Conservation (phyloP, 2,888 invertebrate species). For the Agonopterix subpropinquella region DNA sequence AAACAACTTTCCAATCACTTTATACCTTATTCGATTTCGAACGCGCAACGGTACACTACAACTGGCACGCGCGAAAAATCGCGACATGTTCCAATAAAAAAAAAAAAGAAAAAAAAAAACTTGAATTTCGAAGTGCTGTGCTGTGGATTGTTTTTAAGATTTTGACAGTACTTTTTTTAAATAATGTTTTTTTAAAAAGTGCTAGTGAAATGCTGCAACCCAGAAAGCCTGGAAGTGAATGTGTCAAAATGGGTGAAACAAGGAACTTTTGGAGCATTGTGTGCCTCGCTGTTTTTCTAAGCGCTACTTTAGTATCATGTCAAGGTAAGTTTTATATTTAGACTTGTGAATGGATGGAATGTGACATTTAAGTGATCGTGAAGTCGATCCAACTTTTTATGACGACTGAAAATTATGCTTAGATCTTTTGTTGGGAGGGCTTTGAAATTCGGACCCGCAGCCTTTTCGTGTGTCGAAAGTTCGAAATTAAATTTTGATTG, state of each 20-base stretch:
- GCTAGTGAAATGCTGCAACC: constrained; percentile 62
- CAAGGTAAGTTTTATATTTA: constrained; percentile 50
- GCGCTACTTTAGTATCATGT: constrained; percentile 47
- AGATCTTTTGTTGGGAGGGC: no score
- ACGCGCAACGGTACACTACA: constrained; percentile 7
- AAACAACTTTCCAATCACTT: constrained; percentile 4
- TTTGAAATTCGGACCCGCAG: no score
- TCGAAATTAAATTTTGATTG: no score
- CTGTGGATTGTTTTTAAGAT: constrained; percentile 5
- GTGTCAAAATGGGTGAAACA: constrained; percentile 36
- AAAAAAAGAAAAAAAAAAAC: not conserved
- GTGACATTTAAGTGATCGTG: not conserved
- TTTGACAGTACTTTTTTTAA: not conserved
- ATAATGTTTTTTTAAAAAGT: constrained; percentile 9
- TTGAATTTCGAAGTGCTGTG: constrained; percentile 1
- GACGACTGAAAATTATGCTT: no score
- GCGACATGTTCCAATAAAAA: not conserved
- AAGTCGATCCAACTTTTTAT: no score
- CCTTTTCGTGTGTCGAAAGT: no score
- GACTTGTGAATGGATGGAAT: constrained; percentile 8
- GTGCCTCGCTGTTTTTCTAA: constrained; percentile 33
- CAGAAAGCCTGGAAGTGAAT: constrained; percentile 51
- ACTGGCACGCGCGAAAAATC: constrained; percentile 8
- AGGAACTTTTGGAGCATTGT: constrained; percentile 29
- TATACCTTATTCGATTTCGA: not conserved